Base-by-base conservation (phyloP, 2,888 invertebrate genomes). In the Fabriciana adippe region DNA sequence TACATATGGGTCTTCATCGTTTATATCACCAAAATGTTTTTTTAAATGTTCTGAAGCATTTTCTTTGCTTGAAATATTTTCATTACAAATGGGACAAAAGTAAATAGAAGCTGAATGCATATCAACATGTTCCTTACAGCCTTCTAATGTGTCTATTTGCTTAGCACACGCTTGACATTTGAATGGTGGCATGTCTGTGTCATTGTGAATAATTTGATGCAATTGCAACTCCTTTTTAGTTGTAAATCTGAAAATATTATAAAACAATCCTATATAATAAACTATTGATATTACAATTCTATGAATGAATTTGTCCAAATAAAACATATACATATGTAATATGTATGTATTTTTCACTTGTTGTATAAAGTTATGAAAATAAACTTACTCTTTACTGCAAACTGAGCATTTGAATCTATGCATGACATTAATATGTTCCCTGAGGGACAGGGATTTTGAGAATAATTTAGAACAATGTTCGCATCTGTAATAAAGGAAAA, bases 361-460 rank as follows among this genome's bases (percentile, higher is more conserved):
- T 18, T 18, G 18, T 18, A 18, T 18, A 48, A 0, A 54, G 14
- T 26, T 62, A 48, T 13, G 64, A 57, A 45, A 3, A 55, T n/a
- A 55, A 11, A 86, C 90, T 85, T 81, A 92, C 92, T 83, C 80
- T 79, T 85, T 81, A 53, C 83, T 79, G 77, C 92, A 92, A 50
- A 76, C 74, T 21, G 77, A 71, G 77, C 92, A 92, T 76, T 78
- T 82, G 66, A 85, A 85, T 55, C 77, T 80, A 74, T 92, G 92
- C 56, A 83, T 76, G 16, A 77, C 69, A 66, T 83, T 78, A 48
- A 89, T 79, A 68, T 92, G 92, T 62, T 78, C 81, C 53, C 79
- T 80, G n/a, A 92, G 81, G 57, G 79, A 67, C 55, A 79, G 70
- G 41, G 78, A 72, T 78, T 89, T 92, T 62, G 87, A 85, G 79